phyloP scores from a whole-genome alignment of 2,113 vertebrate genomes.

The Podilymbus podiceps region DNA sequence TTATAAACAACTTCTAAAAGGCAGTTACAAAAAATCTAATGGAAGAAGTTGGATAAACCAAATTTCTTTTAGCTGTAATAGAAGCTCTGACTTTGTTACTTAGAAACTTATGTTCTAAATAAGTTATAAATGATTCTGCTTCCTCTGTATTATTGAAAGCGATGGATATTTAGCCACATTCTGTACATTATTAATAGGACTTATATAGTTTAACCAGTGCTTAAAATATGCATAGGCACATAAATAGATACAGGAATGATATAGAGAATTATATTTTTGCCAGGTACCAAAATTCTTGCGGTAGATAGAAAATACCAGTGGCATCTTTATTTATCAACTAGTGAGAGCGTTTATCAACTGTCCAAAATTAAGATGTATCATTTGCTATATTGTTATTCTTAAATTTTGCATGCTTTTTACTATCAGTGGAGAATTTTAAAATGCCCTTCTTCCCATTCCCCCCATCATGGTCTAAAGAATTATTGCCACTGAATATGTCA shows the following conservation, averaged over 20 bases:
- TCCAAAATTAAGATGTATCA: neutral
- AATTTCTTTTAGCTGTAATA: neutral
- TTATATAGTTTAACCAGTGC: neutral
- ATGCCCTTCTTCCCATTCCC: neutral
- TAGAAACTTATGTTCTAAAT: neutral
- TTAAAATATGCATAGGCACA: neutral
- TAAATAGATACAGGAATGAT: neutral
- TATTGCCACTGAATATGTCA: neutral
- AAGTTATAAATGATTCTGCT: neutral
- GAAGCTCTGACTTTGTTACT: accelerated
- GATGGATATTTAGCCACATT: neutral
- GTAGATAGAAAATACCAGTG: neutral
- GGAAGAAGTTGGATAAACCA: neutral
- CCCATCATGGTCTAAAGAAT: neutral
- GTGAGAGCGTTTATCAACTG: neutral
- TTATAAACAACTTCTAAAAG: slow-evolving; percentile 17
- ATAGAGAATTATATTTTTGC: neutral
- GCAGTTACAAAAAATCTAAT: neutral
- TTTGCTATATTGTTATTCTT: neutral
- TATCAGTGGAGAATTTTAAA: neutral
- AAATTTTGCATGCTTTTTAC: neutral
- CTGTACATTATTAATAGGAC: neutral
- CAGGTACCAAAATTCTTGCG: neutral
- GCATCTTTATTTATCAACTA: neutral
- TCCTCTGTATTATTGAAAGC: neutral